Conservation (phyloP, 2,888 invertebrate genomes). For the Metallyticus violacea region DNA sequence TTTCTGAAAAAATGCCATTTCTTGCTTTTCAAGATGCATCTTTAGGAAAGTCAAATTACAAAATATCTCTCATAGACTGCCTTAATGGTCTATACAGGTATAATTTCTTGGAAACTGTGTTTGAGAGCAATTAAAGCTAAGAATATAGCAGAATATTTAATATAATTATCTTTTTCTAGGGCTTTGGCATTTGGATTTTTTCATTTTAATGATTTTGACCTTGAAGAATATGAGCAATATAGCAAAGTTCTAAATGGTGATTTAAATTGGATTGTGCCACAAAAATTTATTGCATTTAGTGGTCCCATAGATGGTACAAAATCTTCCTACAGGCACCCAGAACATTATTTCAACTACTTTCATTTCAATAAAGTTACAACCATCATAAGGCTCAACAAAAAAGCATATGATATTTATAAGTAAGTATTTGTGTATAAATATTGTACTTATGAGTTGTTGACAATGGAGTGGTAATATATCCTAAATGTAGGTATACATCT, state of each 20-base stretch:
- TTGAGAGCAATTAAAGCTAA: background rate
- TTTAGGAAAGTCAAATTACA: conserved; percentile 68
- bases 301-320: conserved; percentile 68
- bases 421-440: too few species aligned
- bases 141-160: background rate
- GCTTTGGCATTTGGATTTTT: conserved; percentile 73
- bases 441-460: too few species aligned
- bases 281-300: conserved; percentile 80
- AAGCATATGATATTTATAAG: conserved; percentile 65
- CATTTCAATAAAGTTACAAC: conserved; percentile 73
- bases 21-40: conserved; percentile 75
- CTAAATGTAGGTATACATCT: too few species aligned
- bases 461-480: too few species aligned
- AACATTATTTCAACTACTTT: conserved; percentile 85
- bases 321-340: conserved; percentile 60
- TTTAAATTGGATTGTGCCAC: conserved; percentile 76
- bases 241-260: conserved; percentile 83
- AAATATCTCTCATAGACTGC: conserved; percentile 65
- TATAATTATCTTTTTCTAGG: conserved; percentile 36
- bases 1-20: conserved; percentile 48
- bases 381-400: conserved; percentile 81
- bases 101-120: background rate
- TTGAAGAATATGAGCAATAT: conserved; percentile 77
- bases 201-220: conserved; percentile 78
- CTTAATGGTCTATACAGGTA: conserved; percentile 24